Conservation (phyloP, 2,797 vertebrate genomes). For the Ataeniobius toweri region DNA sequence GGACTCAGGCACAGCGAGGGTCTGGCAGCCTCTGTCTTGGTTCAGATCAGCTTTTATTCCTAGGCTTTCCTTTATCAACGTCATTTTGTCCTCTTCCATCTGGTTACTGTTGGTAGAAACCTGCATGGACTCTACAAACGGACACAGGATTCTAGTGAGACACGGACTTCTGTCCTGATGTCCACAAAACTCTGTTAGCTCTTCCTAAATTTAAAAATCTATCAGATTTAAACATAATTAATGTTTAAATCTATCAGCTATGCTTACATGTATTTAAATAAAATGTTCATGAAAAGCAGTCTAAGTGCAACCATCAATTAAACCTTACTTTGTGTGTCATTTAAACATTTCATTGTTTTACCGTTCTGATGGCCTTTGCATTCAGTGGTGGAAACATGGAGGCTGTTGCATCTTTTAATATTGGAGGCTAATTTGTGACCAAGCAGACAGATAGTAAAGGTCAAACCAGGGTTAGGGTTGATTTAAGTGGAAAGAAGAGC, state of each 20-base stretch:
- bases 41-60: conserved; percentile 40
- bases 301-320: background rate
- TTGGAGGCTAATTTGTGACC: background rate
- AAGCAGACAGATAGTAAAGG: too few relatives aligned
- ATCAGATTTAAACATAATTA: background rate
- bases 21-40: conserved; percentile 31
- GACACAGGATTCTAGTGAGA: background rate
- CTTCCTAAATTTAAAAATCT: background rate
- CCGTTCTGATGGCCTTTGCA: background rate
- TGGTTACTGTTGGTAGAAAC: conserved; percentile 1
- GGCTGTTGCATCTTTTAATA: background rate
- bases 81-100: conserved; percentile 24
- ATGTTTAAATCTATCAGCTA: background rate
- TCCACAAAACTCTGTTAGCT: too few relatives aligned
- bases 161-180: background rate
- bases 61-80: conserved; percentile 25
- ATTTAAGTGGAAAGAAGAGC: too few relatives aligned
- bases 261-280: background rate
- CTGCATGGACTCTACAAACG: background rate
- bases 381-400: background rate
- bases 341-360: too few relatives aligned
- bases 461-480: too few relatives aligned
- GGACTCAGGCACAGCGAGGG: conserved; percentile 38
- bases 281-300: background rate
- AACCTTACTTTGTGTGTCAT: too few relatives aligned